Conservation (phyloP, 2,797 vertebrate genomes). For the Danio tinwini region DNA sequence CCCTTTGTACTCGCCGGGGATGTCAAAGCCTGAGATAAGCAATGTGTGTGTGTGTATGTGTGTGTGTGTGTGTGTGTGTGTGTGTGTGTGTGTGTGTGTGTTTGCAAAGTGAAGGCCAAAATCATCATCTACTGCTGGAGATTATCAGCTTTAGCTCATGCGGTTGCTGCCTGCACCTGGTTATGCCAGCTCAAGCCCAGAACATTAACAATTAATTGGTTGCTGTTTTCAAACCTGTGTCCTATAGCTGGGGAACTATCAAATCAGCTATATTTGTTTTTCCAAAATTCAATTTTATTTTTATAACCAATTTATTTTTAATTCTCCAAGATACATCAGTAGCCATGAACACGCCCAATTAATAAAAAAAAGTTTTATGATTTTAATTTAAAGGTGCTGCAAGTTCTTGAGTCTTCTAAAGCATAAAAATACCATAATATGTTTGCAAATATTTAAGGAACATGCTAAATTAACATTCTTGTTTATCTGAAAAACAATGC, state of each 20-base stretch:
- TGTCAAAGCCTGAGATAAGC: constrained; percentile 66
- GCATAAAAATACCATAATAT: too few species aligned
- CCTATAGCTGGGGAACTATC: not conserved
- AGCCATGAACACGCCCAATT: too few species aligned
- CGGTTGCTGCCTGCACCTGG: constrained; percentile 43
- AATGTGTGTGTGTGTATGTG: constrained; percentile 50
- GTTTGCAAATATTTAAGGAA: too few species aligned
- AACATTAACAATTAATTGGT: constrained; percentile 37
- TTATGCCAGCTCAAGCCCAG: constrained; percentile 26
- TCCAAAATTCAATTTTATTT: too few species aligned
- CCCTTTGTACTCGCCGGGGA: constrained; percentile 47
- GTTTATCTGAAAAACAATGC: too few species aligned
- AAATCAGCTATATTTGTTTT: too few species aligned
- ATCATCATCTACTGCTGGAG: constrained; percentile 53
- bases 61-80: constrained; percentile 50
- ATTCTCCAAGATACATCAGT: too few species aligned
- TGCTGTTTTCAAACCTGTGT: not conserved
- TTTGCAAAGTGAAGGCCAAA: constrained; percentile 53
- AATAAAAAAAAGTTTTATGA: too few species aligned
- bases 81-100: constrained; percentile 54
- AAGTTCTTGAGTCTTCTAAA: too few species aligned
- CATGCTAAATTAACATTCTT: too few species aligned
- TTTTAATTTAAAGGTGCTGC: too few species aligned
- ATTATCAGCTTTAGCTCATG: constrained; percentile 51
- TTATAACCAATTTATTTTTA: too few species aligned